These are phyloP conservation scores for Spondyliosoma cantharus DNA, from an alignment of 2,797 vertebrate genomes.

Conservation along the genomic window DNA sequence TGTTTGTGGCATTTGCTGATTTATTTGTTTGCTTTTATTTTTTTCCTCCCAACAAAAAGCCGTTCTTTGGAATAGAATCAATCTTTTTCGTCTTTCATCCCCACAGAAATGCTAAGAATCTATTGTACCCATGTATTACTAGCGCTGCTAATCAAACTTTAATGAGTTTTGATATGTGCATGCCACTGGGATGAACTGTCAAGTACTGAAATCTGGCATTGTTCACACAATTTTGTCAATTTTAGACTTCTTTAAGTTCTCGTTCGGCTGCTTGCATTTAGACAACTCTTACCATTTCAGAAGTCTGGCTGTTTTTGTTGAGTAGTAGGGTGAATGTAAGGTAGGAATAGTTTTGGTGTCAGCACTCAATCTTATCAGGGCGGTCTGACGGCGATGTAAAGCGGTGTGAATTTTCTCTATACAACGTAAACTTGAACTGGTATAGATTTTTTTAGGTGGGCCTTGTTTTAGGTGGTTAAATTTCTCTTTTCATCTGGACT, in stretches of 20 bases:
- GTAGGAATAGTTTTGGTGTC: not conserved
- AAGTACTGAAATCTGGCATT: not conserved
- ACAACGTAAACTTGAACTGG: too few relatives aligned
- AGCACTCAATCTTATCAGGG: too few relatives aligned
- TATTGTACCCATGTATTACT: not conserved
- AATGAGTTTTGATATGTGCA: too few relatives aligned
- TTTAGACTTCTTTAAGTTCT: not conserved
- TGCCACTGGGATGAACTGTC: not conserved
- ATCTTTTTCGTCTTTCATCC: constrained; percentile 5
- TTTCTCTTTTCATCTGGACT: too few relatives aligned
- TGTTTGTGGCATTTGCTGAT: constrained; percentile 26
- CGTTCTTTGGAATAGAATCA: constrained; percentile 20
- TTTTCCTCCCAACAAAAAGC: not conserved
- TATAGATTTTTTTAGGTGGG: too few relatives aligned
- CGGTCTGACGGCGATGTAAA: too few relatives aligned
- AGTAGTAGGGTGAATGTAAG: not conserved
- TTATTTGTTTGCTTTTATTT: constrained; percentile 29
- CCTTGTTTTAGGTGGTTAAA: too few relatives aligned
- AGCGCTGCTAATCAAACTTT: not conserved
- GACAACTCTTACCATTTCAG: not conserved
- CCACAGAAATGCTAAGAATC: not conserved
- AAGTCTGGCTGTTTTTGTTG: not conserved
- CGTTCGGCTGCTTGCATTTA: not conserved
- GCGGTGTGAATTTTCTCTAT: too few relatives aligned
- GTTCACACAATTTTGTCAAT: not conserved